Evolutionary conservation across 2,888 invertebrate genomes (phyloP), one percentile per base, ranked within the genome.

Genomic region (Agrilus mali): DNA sequence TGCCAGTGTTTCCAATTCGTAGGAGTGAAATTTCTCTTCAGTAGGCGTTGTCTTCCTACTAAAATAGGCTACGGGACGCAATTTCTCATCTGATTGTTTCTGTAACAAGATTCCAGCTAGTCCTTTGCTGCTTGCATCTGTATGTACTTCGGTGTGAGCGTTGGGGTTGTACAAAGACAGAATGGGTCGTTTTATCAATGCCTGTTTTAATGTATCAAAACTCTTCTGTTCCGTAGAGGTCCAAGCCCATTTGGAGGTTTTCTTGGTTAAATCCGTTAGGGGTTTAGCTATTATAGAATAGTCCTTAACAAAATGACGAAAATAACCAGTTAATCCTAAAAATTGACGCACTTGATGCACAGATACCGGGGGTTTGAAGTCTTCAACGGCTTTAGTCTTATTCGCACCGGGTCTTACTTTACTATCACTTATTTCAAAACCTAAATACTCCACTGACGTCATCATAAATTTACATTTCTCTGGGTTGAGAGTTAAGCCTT

Each of bases 51-150:
- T 51, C 16, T 47, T 40, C 15, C 17, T 17, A 17, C 47, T 48
- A 40, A 32, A 51, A 42, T 41, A 48, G 2, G 40, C 44, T 1
- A 48, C 41, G 5, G 38, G 40, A 17, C 17, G 5, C 17, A 17
- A 5, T n/a, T 40, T 31, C 36, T 48, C 49, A 7, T 22, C 34
- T 7, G 39, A 20, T 13, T 44, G 38, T 7, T 22, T 41, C 35
- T 51, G 48, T 10, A 48, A 34, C 16, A 51, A 27, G 17, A 48
- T 48, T 13, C 48, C 47, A 4, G 41, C 48, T 7, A 48, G 31
- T 1, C 50, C 51, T 17, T 41, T 41, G 14, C 45, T n/a, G 36
- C 49, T 48, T 7, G 48, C 50, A 38, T 50, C 50, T 2, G 49
- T 50, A 36, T 49, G 49, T 6, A 49, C 44, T 4, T 40, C 27